Evolutionary conservation across 37 sponge, comb jelly and placozoan species (phyloP).

Genomic region (Lycopodina hypogea): DNA sequence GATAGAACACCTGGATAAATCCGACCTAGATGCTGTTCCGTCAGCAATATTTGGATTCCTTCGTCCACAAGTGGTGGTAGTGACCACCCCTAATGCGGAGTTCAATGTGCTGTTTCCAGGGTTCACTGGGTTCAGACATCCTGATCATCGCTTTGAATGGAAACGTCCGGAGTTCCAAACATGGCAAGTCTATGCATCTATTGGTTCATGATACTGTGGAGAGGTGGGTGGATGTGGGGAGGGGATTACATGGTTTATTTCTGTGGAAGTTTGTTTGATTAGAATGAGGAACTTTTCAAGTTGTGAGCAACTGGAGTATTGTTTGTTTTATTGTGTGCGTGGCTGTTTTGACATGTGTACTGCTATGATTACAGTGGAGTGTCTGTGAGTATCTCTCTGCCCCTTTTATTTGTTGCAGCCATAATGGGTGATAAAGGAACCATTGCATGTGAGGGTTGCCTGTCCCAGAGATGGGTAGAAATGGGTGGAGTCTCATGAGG

Average conservation of each 20-base stretch:
- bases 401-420: too few species aligned
- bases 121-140: constrained; percentile 78
- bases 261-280: not conserved
- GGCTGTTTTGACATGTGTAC: too few species aligned
- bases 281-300: not conserved
- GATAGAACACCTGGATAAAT: constrained; percentile 82
- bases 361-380: too few species aligned
- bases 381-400: too few species aligned
- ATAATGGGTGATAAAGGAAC: too few species aligned
- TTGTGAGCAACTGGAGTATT: not conserved
- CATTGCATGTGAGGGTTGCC: too few species aligned
- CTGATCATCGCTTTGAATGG: constrained; percentile 99
- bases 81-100: constrained; percentile 91
- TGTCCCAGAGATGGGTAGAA: too few species aligned
- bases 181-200: constrained; percentile 9
- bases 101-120: constrained; percentile 90
- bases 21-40: constrained; percentile 58
- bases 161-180: constrained; percentile 69
- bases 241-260: too few species aligned
- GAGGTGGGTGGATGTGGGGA: constrained; percentile 7
- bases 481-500: too few species aligned
- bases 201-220: not conserved
- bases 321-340: too few species aligned
- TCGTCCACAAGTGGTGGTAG: constrained; percentile 59
- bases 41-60: constrained; percentile 62